phyloP scores from a whole-genome alignment of 2,888 invertebrate genomes.

The Stramonita haemastoma region DNA sequence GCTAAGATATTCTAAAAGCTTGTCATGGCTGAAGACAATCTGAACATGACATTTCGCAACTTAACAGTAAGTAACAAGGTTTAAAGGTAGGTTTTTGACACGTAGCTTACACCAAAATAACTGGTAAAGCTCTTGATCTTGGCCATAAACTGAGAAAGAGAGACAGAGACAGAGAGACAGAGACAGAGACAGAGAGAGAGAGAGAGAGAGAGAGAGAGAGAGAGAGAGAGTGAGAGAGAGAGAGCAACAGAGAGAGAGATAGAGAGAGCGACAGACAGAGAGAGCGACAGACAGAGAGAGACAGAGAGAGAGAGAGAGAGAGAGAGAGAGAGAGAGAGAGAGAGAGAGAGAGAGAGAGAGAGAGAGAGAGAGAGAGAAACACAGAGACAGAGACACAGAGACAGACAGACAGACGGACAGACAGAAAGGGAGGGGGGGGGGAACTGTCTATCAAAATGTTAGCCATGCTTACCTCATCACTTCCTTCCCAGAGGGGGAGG shows the following conservation, averaged over 20 bases:
- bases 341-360: no score
- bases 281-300: not conserved
- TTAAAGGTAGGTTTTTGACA: no score
- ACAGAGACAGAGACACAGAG: not conserved
- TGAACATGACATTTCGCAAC: no score
- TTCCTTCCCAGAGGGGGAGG: no score
- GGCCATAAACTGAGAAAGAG: not conserved
- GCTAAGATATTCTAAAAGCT: no score
- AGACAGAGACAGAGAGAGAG: not conserved
- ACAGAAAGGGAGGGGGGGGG: not conserved
- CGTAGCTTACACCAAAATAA: no score
- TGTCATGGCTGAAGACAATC: no score
- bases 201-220: not conserved
- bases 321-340: conserved; percentile 14
- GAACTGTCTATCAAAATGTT: not conserved
- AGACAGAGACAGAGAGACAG: not conserved
- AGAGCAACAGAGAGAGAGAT: not conserved
- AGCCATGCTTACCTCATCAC: no score
- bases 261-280: not conserved
- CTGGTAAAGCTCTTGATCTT: no score
- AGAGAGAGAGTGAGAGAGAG: not conserved
- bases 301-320: conserved; percentile 18
- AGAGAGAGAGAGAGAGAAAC: no score
- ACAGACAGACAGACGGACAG: not conserved
- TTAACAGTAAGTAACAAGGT: no score